Base-by-base conservation (phyloP, 2,888 invertebrate genomes). In the Drosophila neonasuta region DNA sequence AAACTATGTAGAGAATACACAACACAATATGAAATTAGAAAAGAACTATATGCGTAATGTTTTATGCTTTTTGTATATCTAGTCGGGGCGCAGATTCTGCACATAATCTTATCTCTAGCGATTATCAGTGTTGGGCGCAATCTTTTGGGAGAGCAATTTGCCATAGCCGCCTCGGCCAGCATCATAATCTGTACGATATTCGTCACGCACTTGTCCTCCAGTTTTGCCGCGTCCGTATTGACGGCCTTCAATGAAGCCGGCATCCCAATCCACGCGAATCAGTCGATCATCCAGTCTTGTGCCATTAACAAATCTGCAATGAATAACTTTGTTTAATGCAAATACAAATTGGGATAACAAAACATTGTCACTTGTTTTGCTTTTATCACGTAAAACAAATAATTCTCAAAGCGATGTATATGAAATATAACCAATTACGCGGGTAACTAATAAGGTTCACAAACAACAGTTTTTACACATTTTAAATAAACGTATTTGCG, bases 221-320 rank as follows among this genome's bases (percentile, higher is more conserved):
- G 97, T 97, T 92, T 98, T 98, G 57, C 99, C 99, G 79, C 99
- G 93, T 30, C 99, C 99, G 92, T 97, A 99, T 90, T 99, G 99
- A 79, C 99, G 93, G 2, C 99, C 99, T 92, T 99, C 99, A 71
- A 97, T 94, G 91, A 99, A 99, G 2, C 99, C 99, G 34, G 99
- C 99, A 92, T 99, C 99, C 99, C 99, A 99, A 91, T 99, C 99
- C 60, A 98, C 97, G 86, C 99, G 93, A 48, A 99, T 97, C 71
- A 99, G 96, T 88, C 99, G 93, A 89, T 99, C 99, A 91, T 99
- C 99, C 54, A 99, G 92, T 79, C 98, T 93, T 0, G 99, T 99
- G 1, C 98, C 98, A 92, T 99, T 99, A 36, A 99, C 93, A 89
- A 97, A 99, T 79, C 98, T 94, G 83, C 30, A 91, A 90, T 5